These are phyloP conservation scores for Drosophila meridiana DNA, from an alignment of 2,888 invertebrate genomes.

Conservation along the genomic window DNA sequence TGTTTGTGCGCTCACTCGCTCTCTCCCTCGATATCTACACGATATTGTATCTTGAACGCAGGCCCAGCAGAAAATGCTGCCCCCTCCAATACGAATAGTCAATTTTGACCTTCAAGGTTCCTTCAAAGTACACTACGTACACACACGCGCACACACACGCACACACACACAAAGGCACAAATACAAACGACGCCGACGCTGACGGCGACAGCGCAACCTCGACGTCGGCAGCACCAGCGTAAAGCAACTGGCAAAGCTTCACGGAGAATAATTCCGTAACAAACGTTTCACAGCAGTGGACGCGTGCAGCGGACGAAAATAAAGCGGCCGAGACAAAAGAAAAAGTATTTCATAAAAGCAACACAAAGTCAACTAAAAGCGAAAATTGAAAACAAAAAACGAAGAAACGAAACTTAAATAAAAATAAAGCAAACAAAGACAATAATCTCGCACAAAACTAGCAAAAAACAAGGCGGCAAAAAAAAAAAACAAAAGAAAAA, in stretches of 20 bases:
- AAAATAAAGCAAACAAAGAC: conserved; percentile 27
- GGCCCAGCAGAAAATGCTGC: conserved; percentile 52
- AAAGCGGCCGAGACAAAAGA: conserved; percentile 47
- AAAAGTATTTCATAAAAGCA: conserved; percentile 34
- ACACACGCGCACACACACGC: conserved; percentile 22
- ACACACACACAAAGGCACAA: conserved; percentile 4
- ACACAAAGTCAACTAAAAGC: conserved; percentile 37
- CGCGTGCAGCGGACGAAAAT: conserved; percentile 76
- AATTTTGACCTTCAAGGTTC: conserved; percentile 85
- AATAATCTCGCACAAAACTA: conserved; percentile 42
- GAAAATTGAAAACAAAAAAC: conserved; percentile 22
- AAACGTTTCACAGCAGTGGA: conserved; percentile 81
- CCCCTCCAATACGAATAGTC: conserved; percentile 80
- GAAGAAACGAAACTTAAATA: conserved; percentile 6
- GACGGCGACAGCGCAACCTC: conserved; percentile 34
- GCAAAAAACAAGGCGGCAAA: conserved; percentile 17
- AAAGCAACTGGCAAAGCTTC: conserved; percentile 60
- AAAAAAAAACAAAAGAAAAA: conserved; percentile 6
- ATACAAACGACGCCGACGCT: conserved; percentile 30
- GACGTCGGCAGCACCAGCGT: conserved; percentile 42
- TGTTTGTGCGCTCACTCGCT: conserved; percentile 8
- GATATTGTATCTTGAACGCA: conserved; percentile 56
- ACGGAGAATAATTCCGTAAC: conserved; percentile 81
- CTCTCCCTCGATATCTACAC: conserved; percentile 23
- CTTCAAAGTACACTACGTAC: conserved; percentile 80